Evolutionary conservation across 2,888 invertebrate species (phyloP).

Genomic region (Malthinus flaveolus): DNA sequence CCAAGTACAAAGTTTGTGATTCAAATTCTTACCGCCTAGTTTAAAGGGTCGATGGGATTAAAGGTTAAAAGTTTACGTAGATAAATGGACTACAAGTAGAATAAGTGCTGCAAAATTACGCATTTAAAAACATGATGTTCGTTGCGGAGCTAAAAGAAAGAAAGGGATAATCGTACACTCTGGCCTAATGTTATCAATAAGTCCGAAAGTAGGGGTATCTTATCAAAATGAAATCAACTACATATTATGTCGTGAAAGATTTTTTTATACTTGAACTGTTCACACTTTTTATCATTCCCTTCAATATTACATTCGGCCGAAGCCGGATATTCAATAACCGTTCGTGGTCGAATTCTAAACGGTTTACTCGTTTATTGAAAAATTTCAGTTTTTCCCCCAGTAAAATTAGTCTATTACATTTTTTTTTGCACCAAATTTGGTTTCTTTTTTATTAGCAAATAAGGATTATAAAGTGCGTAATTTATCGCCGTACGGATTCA

Average conservation of each 20-base stretch:
- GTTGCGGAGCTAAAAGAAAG: background rate
- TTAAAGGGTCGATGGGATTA: too few species aligned
- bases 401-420: background rate
- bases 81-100: slow-evolving; percentile 7
- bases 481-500: too few species aligned
- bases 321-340: slow-evolving; percentile 17
- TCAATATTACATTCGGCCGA: slow-evolving; percentile 15
- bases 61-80: slow-evolving; percentile 11
- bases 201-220: slow-evolving; percentile 8
- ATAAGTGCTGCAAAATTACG: background rate
- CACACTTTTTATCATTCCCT: slow-evolving; percentile 16
- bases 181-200: background rate
- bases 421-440: too few species aligned
- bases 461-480: too few species aligned
- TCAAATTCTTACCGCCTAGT: slow-evolving; percentile 32
- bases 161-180: background rate
- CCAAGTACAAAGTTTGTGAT: slow-evolving; percentile 38
- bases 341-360: slow-evolving; percentile 11
- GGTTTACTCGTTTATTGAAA: slow-evolving; percentile 9
- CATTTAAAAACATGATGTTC: too few species aligned
- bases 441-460: too few species aligned
- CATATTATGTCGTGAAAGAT: slow-evolving; percentile 7
- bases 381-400: slow-evolving; percentile 5
- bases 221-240: slow-evolving; percentile 8
- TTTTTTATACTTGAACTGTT: slow-evolving; percentile 15